A percentile compares a stretch with the other conserved stretches of the same genome.
Evolutionary conservation across 2,113 vertebrate species (phyloP).

Genomic region (Barnardius zonarius): DNA sequence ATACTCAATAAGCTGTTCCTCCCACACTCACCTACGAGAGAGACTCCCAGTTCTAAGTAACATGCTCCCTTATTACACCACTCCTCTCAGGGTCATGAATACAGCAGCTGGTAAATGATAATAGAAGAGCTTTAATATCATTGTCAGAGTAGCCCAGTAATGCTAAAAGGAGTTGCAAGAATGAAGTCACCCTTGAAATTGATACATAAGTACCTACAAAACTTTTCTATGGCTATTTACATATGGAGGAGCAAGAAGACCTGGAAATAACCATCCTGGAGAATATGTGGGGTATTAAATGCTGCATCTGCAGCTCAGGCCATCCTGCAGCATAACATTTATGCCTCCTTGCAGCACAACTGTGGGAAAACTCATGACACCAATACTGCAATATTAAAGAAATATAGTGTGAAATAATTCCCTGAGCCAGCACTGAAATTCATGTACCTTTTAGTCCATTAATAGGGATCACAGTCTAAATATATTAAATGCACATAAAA

Average conservation of each 20-base stretch:
- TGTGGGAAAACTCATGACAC: background rate
- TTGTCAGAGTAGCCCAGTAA: background rate
- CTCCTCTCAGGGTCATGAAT: background rate
- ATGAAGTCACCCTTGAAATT: background rate
- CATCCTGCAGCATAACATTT: background rate
- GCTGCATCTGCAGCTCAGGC: background rate
- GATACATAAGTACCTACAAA: background rate
- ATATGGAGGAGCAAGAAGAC: background rate
- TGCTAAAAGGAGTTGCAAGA: background rate
- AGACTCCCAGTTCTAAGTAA: background rate
- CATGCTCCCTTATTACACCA: background rate
- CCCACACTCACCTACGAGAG: background rate
- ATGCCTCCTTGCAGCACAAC: background rate
- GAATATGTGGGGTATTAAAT: background rate
- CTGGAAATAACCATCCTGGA: background rate
- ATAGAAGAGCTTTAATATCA: background rate
- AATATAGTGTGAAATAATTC: background rate
- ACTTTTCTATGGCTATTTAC: background rate
- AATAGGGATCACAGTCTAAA: background rate
- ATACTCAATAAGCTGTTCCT: background rate
- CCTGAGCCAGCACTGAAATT: background rate
- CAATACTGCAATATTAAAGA: background rate
- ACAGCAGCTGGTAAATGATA: background rate
- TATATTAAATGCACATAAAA: background rate
- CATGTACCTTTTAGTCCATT: background rate